Evolutionary conservation across 2,113 vertebrate species (phyloP).

Genomic region (Myrmecophaga tridactyla): DNA sequence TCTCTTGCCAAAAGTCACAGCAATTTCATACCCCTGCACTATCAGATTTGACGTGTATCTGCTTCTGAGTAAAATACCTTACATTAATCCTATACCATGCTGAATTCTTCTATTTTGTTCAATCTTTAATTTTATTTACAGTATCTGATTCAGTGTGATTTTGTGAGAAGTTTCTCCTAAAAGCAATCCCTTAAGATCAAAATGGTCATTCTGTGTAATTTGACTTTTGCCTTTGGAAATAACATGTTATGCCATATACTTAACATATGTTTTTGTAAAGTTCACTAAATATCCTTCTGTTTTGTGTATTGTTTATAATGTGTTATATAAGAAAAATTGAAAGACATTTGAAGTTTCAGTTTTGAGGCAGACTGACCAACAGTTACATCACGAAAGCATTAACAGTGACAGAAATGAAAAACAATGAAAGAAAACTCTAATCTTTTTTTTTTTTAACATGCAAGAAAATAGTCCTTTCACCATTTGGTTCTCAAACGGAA

Average conservation of each 20-base stretch:
- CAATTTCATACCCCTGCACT: neutral
- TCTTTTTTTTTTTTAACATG: conserved; percentile 67
- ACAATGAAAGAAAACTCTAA: conserved; percentile 85
- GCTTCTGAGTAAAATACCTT: neutral
- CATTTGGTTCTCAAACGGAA: conserved; percentile 83
- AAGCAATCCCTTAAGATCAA: neutral
- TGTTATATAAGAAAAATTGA: neutral
- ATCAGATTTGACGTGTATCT: neutral
- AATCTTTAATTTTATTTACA: neutral
- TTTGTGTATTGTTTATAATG: neutral
- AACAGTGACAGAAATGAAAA: conserved; percentile 50
- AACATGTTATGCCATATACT: neutral
- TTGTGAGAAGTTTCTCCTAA: conserved; percentile 44
- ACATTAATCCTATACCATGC: neutral
- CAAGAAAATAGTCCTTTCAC: conserved; percentile 85
- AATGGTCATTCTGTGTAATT: neutral
- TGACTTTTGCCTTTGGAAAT: neutral
- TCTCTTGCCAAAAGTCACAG: neutral
- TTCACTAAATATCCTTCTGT: neutral
- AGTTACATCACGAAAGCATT: neutral
- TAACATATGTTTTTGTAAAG: neutral
- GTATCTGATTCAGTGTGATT: neutral
- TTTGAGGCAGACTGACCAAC: conserved; percentile 36
- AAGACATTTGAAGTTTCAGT: neutral
- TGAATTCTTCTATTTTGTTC: neutral